Evolutionary conservation across 2,113 vertebrate genomes (phyloP), one percentile per base, ranked within the genome.

Genomic region (Nymphicus hollandicus): DNA sequence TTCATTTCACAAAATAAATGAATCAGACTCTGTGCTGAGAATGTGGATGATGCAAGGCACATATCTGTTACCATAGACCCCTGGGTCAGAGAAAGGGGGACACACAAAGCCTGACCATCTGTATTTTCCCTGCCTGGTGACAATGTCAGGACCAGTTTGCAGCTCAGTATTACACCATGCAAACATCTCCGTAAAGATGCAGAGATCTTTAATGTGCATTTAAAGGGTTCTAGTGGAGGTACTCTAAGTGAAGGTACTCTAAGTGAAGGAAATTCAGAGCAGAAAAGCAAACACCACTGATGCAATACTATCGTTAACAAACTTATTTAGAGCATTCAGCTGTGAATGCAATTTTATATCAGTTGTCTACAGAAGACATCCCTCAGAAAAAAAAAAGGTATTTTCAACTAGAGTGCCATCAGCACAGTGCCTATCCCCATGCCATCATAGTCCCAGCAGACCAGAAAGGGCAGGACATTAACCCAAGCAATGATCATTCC

Each of bases 41-140:
- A 49, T 0, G 2, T 10, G 27, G 35, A 10, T 1, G 11, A 58
- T 9, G 4, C 33, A 35, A 35, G 56, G 60, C 24, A 28, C 9
- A 0, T 1, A 24, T 5, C 46, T 46, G 17, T 1, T 11, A 10
- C 31, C 13, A 47, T 41, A 78, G 17, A 29, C 10, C 19, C 25
- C 35, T 33, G 4, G 41, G 4, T 6, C 46, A 49, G 33, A 27
- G 55, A 33, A 64, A 9, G 8, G 3, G 11, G 10, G 24, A 31
- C 28, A 31, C 52, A 18, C 37, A 47, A 43, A 76, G 56, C 63
- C 69, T 15, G 43, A 22, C 53, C 43, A 22, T 12, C 24, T 14
- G 0, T 8, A 6, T 10, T 44, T 39, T 29, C 41, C 68, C 53
- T 19, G 68, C 28, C 28, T 25, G 17, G 17, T 3, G 47, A 55